phyloP scores from a whole-genome alignment of 2,888 invertebrate genomes.

The Papilio demoleus region DNA sequence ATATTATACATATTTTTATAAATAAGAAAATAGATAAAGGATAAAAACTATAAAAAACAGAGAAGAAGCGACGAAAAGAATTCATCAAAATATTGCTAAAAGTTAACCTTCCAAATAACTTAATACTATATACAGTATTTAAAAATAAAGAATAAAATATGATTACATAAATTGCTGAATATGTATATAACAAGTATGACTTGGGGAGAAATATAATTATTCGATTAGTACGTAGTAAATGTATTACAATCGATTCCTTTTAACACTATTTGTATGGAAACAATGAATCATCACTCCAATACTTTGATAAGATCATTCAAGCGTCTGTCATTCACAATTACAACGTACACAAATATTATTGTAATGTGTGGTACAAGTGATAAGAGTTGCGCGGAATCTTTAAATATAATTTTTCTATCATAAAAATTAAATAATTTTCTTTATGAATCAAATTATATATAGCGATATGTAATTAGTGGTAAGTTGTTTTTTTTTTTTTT shows the following conservation, averaged over 20 bases:
- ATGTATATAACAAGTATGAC: not conserved
- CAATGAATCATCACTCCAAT: conserved; percentile 26
- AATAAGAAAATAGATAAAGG: too few relatives aligned
- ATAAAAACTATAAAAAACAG: too few relatives aligned
- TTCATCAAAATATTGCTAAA: too few relatives aligned
- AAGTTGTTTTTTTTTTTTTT: too few relatives aligned
- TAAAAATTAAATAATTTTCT: too few relatives aligned
- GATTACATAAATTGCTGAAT: not conserved
- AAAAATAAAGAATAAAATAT: not conserved
- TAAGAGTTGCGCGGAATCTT: not conserved
- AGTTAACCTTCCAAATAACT: too few relatives aligned
- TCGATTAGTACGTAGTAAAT: not conserved
- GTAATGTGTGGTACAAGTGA: conserved; percentile 2
- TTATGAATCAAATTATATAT: too few relatives aligned
- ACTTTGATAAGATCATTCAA: conserved; percentile 30
- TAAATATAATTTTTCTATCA: too few relatives aligned
- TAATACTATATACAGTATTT: too few relatives aligned
- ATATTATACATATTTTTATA: too few relatives aligned
- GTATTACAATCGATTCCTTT: not conserved
- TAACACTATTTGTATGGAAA: not conserved
- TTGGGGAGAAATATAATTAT: not conserved
- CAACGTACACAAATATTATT: conserved; percentile 7
- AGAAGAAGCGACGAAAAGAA: too few relatives aligned
- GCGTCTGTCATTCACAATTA: conserved; percentile 20
- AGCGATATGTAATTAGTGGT: too few relatives aligned